A percentile compares a stretch with the other conserved stretches of the same genome.
These are phyloP conservation scores for Pantala flavescens DNA, from an alignment of 1,140 invertebrate species.

Conservation along the genomic window DNA sequence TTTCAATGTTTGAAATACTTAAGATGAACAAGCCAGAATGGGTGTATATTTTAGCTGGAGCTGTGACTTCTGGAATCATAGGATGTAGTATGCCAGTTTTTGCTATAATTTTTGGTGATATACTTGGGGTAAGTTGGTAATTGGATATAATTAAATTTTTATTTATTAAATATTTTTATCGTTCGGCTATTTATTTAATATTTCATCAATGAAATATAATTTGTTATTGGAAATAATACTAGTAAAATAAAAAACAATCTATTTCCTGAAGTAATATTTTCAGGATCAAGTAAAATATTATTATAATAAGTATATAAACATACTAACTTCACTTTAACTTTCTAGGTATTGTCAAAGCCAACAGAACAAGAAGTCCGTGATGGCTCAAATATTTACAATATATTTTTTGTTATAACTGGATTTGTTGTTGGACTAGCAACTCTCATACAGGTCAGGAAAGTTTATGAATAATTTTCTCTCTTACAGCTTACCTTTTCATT, in stretches of 20 bases:
- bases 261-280: too few relatives aligned
- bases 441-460: conserved; percentile 46
- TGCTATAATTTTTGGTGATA: conserved; percentile 44
- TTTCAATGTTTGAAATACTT: conserved; percentile 31
- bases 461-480: background rate
- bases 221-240: background rate
- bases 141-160: background rate
- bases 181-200: background rate
- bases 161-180: background rate
- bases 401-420: conserved; percentile 54
- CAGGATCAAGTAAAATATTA: too few relatives aligned
- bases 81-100: conserved; percentile 41
- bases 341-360: conserved; percentile 30
- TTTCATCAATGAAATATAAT: background rate
- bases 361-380: conserved; percentile 37
- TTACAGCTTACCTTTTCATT: background rate
- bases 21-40: conserved; percentile 39
- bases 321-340: background rate
- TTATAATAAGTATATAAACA: too few relatives aligned
- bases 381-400: conserved; percentile 43
- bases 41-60: conserved; percentile 37
- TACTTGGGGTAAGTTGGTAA: conserved; percentile 37
- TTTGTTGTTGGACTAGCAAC: conserved; percentile 48
- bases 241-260: too few relatives aligned
- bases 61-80: conserved; percentile 34